Evolutionary conservation across 1,140 invertebrate species (phyloP), one percentile per base, ranked within the genome.

Genomic region (Vanessa atalanta): DNA sequence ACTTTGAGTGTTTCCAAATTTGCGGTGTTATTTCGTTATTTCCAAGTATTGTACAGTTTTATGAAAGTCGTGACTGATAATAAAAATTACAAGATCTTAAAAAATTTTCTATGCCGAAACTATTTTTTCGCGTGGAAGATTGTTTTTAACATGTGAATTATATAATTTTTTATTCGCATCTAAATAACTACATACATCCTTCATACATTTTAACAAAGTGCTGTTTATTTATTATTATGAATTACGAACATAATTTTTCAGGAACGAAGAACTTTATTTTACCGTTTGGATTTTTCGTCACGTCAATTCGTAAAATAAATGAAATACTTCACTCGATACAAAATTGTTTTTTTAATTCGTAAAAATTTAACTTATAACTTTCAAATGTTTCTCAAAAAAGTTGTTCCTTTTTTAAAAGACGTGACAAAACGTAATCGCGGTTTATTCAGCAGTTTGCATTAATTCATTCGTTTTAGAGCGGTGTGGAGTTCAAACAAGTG

Each of bases 1-100:
- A 87, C 68, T 86, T 88, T 77, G 83, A 91, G 88, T 87, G 88
- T 87, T 81, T 76, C 79, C 79, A 77, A 86, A 82, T 85, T 88
- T 87, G 82, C 79, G 84, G 86, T 85, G 83, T 82, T 72, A 79
- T 78, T 79, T 83, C 76, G 75, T 72, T 61, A 73, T 75, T 80
- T 65, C 75, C 61, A 70, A 75, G 65, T 66, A 47, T 65, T 76
- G 64, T 69, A 76, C 69, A 72, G 70, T 79, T 76, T 80, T 73
- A 78, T 51, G 47, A 64, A 70, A 70, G 51, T 73, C 68, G 63
- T 70, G 48, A 67, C 20, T 15, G 51, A 20, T n/a, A 53, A 53
- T 53, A 16, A 53, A 53, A 53, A 16, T 7, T 53, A 53, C 15
- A 15, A 16, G 51, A 53, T n/a, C 7, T 16, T 16, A 53, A 15